Evolutionary conservation across 1,140 invertebrate genomes (phyloP).

Genomic region (Daktulosphaira vitifoliae): DNA sequence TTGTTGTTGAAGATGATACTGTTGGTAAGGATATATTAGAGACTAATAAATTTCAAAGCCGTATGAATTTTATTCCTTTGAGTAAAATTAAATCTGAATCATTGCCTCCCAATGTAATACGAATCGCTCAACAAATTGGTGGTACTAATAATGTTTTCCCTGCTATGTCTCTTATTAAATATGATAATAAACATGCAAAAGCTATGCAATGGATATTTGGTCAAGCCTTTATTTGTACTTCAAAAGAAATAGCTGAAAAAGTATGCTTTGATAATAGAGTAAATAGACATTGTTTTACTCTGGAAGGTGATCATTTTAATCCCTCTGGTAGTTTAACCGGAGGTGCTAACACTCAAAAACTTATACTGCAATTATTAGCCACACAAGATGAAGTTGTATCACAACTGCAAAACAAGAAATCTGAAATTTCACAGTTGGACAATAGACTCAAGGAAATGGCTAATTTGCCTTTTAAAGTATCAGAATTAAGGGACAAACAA

Average conservation of each 20-base stretch:
- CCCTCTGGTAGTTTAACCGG: slow-evolving; percentile 82
- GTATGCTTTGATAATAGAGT: slow-evolving; percentile 70
- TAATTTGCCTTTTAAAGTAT: slow-evolving; percentile 1
- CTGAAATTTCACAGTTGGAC: background rate
- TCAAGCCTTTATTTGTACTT: slow-evolving; percentile 68
- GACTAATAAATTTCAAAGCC: slow-evolving; percentile 64
- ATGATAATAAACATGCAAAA: slow-evolving; percentile 55
- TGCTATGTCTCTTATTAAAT: slow-evolving; percentile 75
- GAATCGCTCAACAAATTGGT: slow-evolving; percentile 63
- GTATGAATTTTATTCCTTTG: slow-evolving; percentile 83
- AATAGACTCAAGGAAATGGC: slow-evolving; percentile 4
- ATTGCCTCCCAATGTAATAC: slow-evolving; percentile 54
- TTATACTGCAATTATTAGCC: slow-evolving; percentile 10
- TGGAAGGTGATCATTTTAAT: slow-evolving; percentile 87
- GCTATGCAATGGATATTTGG: slow-evolving; percentile 91
- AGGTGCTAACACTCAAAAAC: slow-evolving; percentile 36
- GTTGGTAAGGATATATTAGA: slow-evolving; percentile 78
- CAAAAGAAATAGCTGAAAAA: slow-evolving; percentile 68
- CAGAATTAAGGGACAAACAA: background rate
- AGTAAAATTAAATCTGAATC: slow-evolving; percentile 69
- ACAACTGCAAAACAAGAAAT: slow-evolving; percentile 3
- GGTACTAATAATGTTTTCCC: slow-evolving; percentile 72
- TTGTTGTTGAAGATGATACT: slow-evolving; percentile 79
- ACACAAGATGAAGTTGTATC: slow-evolving; percentile 15
- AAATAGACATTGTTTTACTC: slow-evolving; percentile 70